Evolutionary conservation across 1,140 invertebrate species (phyloP).

Genomic region (Sinella curviseta): DNA sequence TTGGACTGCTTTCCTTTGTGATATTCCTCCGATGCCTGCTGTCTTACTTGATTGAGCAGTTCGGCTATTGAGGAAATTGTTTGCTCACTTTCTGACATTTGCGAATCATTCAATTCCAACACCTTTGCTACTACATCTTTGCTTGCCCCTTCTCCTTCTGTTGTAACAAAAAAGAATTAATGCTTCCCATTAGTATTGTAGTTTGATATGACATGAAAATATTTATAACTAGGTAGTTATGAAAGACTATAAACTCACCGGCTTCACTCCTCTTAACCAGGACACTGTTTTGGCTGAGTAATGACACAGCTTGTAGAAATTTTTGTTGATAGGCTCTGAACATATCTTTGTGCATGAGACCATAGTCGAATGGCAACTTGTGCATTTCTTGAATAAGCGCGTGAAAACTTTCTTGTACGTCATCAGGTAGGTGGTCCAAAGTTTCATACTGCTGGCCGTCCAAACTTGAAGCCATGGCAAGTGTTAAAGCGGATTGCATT

Average conservation of each 20-base stretch:
- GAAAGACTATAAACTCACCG: too few species aligned
- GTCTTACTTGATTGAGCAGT: background rate
- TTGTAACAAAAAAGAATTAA: too few species aligned
- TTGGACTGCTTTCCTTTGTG: background rate
- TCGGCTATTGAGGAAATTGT: background rate
- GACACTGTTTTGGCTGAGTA: background rate
- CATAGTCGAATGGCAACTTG: background rate
- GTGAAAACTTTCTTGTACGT: background rate
- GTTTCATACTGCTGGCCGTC: background rate
- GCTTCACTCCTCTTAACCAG: background rate
- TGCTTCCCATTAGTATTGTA: too few species aligned
- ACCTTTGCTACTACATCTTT: too few species aligned
- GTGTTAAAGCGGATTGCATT: background rate
- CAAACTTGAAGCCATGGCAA: background rate
- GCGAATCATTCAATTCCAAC: background rate
- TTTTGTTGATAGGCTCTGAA: background rate
- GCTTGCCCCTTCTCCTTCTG: too few species aligned
- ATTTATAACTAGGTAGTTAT: too few species aligned
- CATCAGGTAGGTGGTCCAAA: background rate
- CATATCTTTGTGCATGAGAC: background rate
- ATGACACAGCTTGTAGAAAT: background rate
- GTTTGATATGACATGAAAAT: too few species aligned
- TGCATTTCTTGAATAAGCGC: background rate
- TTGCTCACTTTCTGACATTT: background rate
- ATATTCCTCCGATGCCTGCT: background rate